Base-by-base conservation (phyloP, 2,888 invertebrate species). In the Stictocephala bisonia region DNA sequence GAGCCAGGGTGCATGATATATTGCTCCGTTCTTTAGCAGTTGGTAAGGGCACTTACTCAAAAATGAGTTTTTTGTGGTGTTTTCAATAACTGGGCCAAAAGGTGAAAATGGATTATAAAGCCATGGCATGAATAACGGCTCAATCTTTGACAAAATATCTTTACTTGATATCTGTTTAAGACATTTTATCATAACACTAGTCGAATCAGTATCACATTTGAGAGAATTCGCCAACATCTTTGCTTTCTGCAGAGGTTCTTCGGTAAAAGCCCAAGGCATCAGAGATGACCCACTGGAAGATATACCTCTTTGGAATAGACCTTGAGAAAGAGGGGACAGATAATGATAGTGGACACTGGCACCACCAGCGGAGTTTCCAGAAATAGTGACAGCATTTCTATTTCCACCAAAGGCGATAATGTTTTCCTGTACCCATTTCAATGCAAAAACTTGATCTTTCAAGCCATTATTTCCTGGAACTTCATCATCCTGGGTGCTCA, bases 1-100 rank as follows among this genome's bases (percentile, higher is more conserved):
- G 70, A 93, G 86, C 86, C 92, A 90, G 0, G 94, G 94, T 7
- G 91, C 79, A 75, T 90, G 87, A 11, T 87, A 85, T 78, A 90
- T 88, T 35, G 86, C 84, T 0, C 90, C 90, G 6, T 86, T 84
- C 72, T 82, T 85, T 0, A 93, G 86, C 0, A 91, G 86, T 31
- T 86, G 85, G 77, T 86, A 87, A 0, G 94, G 93, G 73, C 90
- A 86, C 74, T 90, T 87, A 0, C 87, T 86, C 4, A 94, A 83
- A 83, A 93, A 91, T 0, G 91, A 88, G 24, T 60, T 31, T 20
- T 22, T 27, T 11, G 35, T 50, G 18, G 29, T 27, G 3, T 40
- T 83, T 79, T 94, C 94, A 0, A 89, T 85, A 0, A 91, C 91
- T 0, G 93, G 91, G 0, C 90, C 91, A 81, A 93, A 93, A 0